Evolutionary conservation across 2,113 vertebrate genomes (phyloP).

Genomic region (Poeciliopsis retropinna): DNA sequence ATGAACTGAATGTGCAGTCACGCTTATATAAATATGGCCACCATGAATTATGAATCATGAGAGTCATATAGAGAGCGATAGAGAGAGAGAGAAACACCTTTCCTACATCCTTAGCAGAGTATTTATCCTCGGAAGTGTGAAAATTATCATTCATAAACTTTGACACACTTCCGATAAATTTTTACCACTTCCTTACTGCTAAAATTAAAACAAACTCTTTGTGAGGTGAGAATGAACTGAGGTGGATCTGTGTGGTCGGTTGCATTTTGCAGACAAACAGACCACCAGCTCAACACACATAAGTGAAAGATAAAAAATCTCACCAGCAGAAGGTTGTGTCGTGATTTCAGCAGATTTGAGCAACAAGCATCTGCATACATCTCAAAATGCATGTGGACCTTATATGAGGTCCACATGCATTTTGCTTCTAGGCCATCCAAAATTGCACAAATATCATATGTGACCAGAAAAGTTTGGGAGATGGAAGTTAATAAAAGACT

Average conservation of each 20-base stretch:
- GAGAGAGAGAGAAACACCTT: neutral
- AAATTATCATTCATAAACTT: neutral
- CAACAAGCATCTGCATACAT: neutral
- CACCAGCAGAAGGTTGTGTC: neutral
- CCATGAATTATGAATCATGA: neutral
- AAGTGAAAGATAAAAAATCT: neutral
- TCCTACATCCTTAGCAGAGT: neutral
- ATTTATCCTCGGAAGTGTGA: neutral
- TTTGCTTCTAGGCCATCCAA: neutral
- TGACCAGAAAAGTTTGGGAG: slow-evolving; percentile 22
- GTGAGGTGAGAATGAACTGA: neutral
- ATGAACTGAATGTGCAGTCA: neutral
- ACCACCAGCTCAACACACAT: neutral
- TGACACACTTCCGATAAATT: slow-evolving; percentile 2
- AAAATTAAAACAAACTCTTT: neutral
- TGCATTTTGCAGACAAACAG: neutral
- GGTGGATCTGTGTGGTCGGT: neutral
- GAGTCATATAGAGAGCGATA: neutral
- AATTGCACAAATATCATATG: neutral
- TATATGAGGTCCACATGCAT: too few species aligned
- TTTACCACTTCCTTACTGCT: neutral
- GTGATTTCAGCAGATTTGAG: neutral
- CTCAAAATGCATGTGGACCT: neutral
- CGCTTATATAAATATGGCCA: neutral
- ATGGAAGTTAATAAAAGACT: slow-evolving; percentile 22